Percentiles rank a stretch among this genome's conserved stretches.
phyloP scores from a whole-genome alignment of 2,113 vertebrate genomes.

The Fulmarus glacialis region DNA sequence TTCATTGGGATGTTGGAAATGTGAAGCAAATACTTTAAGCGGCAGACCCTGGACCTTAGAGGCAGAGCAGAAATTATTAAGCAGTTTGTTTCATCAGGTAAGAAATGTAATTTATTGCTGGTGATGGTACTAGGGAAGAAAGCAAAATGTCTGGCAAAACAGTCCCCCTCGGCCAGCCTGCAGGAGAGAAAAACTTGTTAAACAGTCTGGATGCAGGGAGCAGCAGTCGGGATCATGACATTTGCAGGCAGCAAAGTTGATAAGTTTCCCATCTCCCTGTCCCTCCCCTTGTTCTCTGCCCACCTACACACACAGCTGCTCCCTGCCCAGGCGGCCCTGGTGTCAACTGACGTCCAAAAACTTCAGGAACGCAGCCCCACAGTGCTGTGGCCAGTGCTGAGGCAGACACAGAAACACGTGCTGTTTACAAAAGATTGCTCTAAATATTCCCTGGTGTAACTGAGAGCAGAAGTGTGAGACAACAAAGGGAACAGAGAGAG shows the following conservation, averaged over 20 bases:
- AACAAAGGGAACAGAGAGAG: neutral
- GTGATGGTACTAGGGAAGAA: neutral
- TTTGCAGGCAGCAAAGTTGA: neutral
- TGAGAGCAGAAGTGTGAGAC: neutral
- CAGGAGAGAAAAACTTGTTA: neutral
- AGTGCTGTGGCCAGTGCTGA: neutral
- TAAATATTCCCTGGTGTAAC: neutral
- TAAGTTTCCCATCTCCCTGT: neutral
- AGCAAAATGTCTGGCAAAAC: neutral
- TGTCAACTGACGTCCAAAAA: neutral
- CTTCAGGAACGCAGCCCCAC: neutral
- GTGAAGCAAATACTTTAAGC: neutral
- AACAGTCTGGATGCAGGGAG: neutral
- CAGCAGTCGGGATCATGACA: neutral
- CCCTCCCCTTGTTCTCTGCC: neutral
- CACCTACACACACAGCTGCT: conserved; percentile 51
- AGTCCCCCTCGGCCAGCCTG: neutral
- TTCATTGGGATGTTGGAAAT: neutral
- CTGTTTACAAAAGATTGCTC: neutral
- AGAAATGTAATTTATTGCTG: neutral
- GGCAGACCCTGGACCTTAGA: neutral
- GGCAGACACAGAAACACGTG: neutral
- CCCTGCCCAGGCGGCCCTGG: neutral
- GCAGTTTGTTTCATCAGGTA: neutral
- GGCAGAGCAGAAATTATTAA: neutral